phyloP scores from a whole-genome alignment of 2,113 vertebrate genomes.

The Crotalus tigris region DNA sequence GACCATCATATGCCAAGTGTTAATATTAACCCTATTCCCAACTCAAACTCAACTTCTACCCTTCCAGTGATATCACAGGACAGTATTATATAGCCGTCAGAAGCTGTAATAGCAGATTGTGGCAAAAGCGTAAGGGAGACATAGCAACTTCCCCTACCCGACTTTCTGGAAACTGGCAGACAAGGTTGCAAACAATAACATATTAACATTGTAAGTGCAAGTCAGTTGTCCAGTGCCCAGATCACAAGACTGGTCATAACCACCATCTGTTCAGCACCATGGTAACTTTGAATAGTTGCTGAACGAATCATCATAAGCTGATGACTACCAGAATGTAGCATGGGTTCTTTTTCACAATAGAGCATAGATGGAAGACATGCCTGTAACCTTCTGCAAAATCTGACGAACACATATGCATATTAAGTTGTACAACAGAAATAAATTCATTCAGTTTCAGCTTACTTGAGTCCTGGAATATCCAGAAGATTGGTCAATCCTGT shows the following conservation, averaged over 20 bases:
- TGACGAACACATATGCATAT: background rate
- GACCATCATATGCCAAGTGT: background rate
- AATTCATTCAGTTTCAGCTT: constrained; percentile 61
- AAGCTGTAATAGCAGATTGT: background rate
- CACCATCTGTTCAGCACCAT: background rate
- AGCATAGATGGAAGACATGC: background rate
- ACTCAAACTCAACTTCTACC: background rate
- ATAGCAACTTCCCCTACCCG: background rate
- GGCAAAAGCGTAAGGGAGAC: background rate
- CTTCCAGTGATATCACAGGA: background rate
- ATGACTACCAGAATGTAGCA: no score
- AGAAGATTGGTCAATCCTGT: constrained; percentile 95
- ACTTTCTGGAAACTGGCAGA: background rate
- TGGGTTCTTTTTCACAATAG: background rate
- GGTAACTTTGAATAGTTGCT: background rate
- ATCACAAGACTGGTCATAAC: background rate
- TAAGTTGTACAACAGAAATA: background rate
- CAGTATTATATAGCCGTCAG: background rate
- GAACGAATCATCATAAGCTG: background rate
- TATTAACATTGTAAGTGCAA: background rate
- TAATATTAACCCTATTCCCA: background rate
- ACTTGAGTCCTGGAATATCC: constrained; percentile 96
- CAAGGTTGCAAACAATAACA: background rate
- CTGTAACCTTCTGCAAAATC: background rate
- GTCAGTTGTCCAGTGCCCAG: background rate